These are phyloP conservation scores for Stomatorhinus walkeri DNA, from an alignment of 2,797 vertebrate species.

Conservation along the genomic window DNA sequence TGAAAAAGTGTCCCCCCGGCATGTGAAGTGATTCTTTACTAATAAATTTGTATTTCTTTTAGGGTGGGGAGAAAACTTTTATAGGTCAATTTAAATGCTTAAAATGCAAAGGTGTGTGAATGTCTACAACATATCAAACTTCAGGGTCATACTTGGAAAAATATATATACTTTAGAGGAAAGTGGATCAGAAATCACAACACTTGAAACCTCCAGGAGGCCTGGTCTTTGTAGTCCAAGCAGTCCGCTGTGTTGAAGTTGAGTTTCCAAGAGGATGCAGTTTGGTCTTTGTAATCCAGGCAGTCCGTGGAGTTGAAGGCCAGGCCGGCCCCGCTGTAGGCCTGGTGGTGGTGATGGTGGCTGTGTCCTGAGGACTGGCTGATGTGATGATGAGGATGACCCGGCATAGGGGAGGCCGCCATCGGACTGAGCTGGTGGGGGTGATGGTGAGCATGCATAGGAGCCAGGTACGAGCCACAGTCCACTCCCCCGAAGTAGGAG, in stretches of 20 bases:
- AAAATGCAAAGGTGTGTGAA: conserved; percentile 50
- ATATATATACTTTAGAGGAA: conserved; percentile 18
- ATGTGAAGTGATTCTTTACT: background rate
- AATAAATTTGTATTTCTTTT: background rate
- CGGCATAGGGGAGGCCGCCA: conserved; percentile 83
- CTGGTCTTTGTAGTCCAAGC: conserved; percentile 99
- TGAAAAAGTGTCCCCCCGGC: background rate
- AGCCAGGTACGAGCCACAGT: conserved; percentile 88
- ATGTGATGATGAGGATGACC: conserved; percentile 84
- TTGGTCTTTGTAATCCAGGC: conserved; percentile 99
- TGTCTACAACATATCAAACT: conserved; percentile 44
- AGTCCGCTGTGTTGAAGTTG: conserved; percentile 97
- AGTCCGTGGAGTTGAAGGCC: conserved; percentile 94
- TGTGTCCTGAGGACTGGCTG: conserved; percentile 85
- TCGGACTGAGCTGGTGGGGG: conserved; percentile 84
- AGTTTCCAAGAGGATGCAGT: conserved; percentile 91
- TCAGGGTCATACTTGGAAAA: conserved; percentile 40
- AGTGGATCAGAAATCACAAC: conserved; percentile 69
- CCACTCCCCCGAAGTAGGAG: conserved; percentile 91
- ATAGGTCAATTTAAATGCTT: conserved; percentile 25
- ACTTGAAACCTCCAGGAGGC: conserved; percentile 98
- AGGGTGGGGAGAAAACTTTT: background rate
- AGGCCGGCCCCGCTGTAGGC: conserved; percentile 76
- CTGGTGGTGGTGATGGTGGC: conserved; percentile 81
- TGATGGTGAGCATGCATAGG: conserved; percentile 97